These are phyloP conservation scores for Rhyacophila evoluta DNA, from an alignment of 2,888 invertebrate species.

Conservation along the genomic window DNA sequence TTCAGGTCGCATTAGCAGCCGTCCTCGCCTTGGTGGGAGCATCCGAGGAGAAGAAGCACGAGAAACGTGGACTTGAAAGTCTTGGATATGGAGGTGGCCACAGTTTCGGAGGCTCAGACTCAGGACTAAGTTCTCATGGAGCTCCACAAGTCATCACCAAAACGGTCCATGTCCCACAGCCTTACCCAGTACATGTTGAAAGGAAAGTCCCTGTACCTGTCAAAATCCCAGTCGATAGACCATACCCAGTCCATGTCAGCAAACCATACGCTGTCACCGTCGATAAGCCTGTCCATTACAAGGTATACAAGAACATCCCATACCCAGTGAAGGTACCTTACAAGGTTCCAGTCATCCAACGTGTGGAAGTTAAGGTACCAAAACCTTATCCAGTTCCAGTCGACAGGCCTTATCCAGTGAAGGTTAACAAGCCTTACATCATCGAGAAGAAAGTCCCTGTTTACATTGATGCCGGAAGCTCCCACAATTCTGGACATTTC, in stretches of 20 bases:
- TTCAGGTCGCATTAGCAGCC: conserved; percentile 33
- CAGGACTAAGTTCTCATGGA: conserved; percentile 56
- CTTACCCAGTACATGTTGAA: conserved; percentile 68
- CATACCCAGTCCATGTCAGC: conserved; percentile 68
- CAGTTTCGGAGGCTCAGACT: neutral
- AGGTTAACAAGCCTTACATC: conserved; percentile 51
- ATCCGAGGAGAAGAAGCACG: conserved; percentile 29
- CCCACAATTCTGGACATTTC: neutral
- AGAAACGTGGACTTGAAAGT: conserved; percentile 37
- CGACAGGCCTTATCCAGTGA: conserved; percentile 50
- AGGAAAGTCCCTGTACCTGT: conserved; percentile 67
- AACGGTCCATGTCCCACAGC: conserved; percentile 67
- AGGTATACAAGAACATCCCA: conserved; percentile 52
- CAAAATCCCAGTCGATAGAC: conserved; percentile 67
- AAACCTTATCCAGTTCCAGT: conserved; percentile 54
- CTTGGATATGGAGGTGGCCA: conserved; percentile 35
- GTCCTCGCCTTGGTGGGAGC: conserved; percentile 6
- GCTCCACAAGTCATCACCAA: conserved; percentile 62
- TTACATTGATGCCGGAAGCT: conserved; percentile 42
- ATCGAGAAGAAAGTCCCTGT: conserved; percentile 50
- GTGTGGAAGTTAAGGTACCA: conserved; percentile 51
- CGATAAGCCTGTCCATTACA: conserved; percentile 47
- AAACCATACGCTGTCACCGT: conserved; percentile 56
- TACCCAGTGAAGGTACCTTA: conserved; percentile 54
- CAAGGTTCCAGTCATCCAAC: conserved; percentile 52